These are phyloP conservation scores for Laupala kohalensis DNA, from an alignment of 1,140 invertebrate species.

Conservation along the genomic window DNA sequence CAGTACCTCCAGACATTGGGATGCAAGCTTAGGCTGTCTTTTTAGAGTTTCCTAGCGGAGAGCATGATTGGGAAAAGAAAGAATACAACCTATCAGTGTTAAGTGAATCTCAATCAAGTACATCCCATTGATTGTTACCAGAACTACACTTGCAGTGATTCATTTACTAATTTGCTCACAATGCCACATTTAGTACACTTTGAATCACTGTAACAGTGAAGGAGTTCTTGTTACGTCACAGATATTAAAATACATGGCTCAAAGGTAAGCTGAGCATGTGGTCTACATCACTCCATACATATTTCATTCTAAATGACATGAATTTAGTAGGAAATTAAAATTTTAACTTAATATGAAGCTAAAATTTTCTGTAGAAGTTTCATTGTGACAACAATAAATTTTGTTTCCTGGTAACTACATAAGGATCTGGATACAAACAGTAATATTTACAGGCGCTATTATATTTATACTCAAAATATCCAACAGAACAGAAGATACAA, in stretches of 20 bases:
- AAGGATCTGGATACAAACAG: background rate
- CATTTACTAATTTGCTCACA: background rate
- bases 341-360: too few relatives aligned
- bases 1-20: constrained; percentile 27
- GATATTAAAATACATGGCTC: too few relatives aligned
- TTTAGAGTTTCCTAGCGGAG: constrained; percentile 24
- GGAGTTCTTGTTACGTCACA: too few relatives aligned
- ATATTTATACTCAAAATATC: too few relatives aligned
- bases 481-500: too few relatives aligned
- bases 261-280: too few relatives aligned
- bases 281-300: too few relatives aligned
- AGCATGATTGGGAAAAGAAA: constrained; percentile 21
- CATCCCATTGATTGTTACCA: background rate
- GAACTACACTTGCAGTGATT: background rate
- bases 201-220: too few relatives aligned
- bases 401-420: background rate
- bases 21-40: constrained; percentile 26
- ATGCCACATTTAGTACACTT: background rate
- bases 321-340: too few relatives aligned
- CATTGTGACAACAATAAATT: background rate
- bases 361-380: too few relatives aligned
- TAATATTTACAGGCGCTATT: too few relatives aligned
- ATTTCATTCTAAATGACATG: too few relatives aligned
- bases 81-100: constrained; percentile 17
- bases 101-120: background rate